phyloP scores from a whole-genome alignment of 2,888 invertebrate species.

The Silvanus unidentatus region DNA sequence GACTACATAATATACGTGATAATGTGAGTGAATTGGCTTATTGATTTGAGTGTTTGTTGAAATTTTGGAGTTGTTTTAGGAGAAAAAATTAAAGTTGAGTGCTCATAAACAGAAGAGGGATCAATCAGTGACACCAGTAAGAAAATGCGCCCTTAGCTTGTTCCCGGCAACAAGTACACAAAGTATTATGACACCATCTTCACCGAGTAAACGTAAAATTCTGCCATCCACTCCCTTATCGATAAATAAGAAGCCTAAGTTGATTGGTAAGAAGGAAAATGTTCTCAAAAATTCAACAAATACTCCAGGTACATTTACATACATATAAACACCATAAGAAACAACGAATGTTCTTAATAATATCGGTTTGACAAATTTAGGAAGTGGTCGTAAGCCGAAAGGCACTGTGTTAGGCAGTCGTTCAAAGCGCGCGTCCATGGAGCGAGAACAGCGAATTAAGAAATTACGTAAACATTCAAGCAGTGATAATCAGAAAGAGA shows the following conservation, averaged over 20 bases:
- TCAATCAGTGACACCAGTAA: constrained; percentile 18
- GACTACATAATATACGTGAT: constrained; percentile 58
- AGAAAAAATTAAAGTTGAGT: constrained; percentile 50
- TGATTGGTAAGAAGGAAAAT: background rate
- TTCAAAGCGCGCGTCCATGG: constrained; percentile 11
- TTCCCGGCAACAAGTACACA: constrained; percentile 20
- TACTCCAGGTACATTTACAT: background rate
- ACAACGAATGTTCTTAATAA: background rate
- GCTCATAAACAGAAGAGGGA: constrained; percentile 49
- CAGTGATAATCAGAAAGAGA: background rate
- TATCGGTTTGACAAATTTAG: no score
- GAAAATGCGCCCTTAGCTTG: constrained; percentile 12
- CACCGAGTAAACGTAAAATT: constrained; percentile 18
- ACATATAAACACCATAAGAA: background rate
- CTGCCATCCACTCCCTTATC: constrained; percentile 13
- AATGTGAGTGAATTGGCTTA: constrained; percentile 34
- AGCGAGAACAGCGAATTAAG: constrained; percentile 12
- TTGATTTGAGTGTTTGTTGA: constrained; percentile 4
- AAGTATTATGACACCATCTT: constrained; percentile 8
- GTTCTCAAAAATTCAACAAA: no score
- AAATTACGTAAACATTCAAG: constrained; percentile 9
- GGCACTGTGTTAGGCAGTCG: background rate
- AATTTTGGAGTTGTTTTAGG: constrained; percentile 34
- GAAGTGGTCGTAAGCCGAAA: no score
- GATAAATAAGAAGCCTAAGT: constrained; percentile 12